These are phyloP conservation scores for Heteronetta atricapilla DNA, from an alignment of 2,113 vertebrate genomes.

Conservation along the genomic window DNA sequence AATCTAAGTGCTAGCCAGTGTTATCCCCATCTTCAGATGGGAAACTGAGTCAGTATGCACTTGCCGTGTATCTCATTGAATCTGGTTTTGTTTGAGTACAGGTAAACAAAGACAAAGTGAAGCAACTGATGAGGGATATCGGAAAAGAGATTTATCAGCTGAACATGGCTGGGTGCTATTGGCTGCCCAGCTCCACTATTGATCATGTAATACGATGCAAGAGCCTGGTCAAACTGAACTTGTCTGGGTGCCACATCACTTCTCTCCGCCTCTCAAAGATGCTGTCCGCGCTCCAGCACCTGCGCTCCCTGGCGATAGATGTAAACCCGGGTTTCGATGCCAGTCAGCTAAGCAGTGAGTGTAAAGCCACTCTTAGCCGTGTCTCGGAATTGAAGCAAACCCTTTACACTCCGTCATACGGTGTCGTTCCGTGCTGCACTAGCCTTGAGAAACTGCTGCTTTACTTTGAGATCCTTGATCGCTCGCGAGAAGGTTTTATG, in stretches of 20 bases:
- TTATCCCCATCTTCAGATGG: not conserved
- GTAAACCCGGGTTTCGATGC: slow-evolving; percentile 88
- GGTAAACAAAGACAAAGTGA: slow-evolving; percentile 86
- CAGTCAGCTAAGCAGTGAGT: slow-evolving; percentile 87
- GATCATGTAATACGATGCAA: slow-evolving; percentile 86
- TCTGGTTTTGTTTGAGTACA: slow-evolving; percentile 61
- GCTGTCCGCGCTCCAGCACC: slow-evolving; percentile 83
- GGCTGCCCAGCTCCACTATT: slow-evolving; percentile 85
- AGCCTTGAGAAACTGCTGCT: slow-evolving; percentile 91
- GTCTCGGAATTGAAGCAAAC: slow-evolving; percentile 92
- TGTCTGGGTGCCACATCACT: slow-evolving; percentile 89
- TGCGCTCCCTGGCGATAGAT: slow-evolving; percentile 90
- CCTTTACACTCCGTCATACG: slow-evolving; percentile 89
- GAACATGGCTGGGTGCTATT: slow-evolving; percentile 93
- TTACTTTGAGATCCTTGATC: slow-evolving; percentile 92
- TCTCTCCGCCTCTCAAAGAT: slow-evolving; percentile 89
- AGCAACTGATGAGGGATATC: slow-evolving; percentile 81
- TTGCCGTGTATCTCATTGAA: not conserved
- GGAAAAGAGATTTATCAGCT: slow-evolving; percentile 87
- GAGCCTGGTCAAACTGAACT: slow-evolving; percentile 86
- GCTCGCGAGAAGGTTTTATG: slow-evolving; percentile 87
- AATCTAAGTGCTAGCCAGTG: not conserved
- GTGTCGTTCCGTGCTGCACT: slow-evolving; percentile 92
- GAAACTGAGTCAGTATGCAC: not conserved
- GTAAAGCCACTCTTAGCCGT: slow-evolving; percentile 87